Conservation (phyloP, 2,797 vertebrate genomes). For the Thalassophryne amazonica region DNA sequence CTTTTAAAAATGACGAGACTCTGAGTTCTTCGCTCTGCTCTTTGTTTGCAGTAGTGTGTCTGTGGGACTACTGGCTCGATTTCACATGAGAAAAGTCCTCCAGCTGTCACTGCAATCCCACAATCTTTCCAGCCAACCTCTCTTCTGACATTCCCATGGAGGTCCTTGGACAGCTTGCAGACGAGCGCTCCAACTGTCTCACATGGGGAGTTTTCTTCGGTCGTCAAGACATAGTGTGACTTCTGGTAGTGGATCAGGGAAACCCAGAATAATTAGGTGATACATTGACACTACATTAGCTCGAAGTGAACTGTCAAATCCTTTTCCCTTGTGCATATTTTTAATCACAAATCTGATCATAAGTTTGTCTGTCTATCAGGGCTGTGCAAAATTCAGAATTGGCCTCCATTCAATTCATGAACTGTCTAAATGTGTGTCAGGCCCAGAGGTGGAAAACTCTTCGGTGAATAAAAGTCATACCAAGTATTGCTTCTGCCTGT, state of each 20-base stretch:
- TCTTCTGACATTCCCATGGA: slow-evolving; percentile 85
- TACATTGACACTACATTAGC: background rate
- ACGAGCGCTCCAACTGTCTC: slow-evolving; percentile 41
- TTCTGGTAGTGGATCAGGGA: background rate
- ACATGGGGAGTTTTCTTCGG: slow-evolving; percentile 32
- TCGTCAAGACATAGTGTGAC: slow-evolving; percentile 28
- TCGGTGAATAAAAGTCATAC: no score
- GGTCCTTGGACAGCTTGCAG: slow-evolving; percentile 76
- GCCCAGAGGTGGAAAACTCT: no score
- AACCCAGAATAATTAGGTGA: background rate
- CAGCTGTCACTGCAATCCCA: slow-evolving; percentile 74
- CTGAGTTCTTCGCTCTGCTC: slow-evolving; percentile 47
- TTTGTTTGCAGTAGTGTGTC: slow-evolving; percentile 59
- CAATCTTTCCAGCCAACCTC: slow-evolving; percentile 84
- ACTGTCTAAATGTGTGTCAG: no score
- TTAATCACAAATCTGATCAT: background rate
- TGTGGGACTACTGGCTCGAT: slow-evolving; percentile 38
- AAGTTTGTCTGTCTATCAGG: no score
- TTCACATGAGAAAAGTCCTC: slow-evolving; percentile 76
- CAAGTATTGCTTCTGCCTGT: no score
- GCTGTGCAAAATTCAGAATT: no score
- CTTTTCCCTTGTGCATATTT: background rate
- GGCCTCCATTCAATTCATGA: no score
- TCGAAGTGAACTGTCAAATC: background rate
- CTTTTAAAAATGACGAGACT: slow-evolving; percentile 48